Evolutionary conservation across 2,113 vertebrate genomes (phyloP).

Genomic region (Corydoras sp.): DNA sequence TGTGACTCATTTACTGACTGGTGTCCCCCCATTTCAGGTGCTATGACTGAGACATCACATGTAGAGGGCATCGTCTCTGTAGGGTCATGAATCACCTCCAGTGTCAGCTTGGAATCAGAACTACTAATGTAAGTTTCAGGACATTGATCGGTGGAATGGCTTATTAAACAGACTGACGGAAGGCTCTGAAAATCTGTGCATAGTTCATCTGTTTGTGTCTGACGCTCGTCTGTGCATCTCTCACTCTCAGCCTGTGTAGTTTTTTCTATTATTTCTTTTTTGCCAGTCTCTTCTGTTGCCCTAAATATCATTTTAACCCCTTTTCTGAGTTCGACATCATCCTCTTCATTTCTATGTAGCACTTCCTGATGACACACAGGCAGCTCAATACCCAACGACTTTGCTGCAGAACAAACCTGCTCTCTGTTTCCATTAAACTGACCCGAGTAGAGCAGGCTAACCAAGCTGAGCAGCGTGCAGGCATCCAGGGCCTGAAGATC

Average conservation of each 20-base stretch:
- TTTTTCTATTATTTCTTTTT: constrained; percentile 28
- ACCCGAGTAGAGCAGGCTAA: constrained; percentile 77
- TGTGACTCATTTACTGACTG: constrained; percentile 20
- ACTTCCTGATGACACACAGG: constrained; percentile 57
- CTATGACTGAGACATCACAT: constrained; percentile 1
- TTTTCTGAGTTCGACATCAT: constrained; percentile 18
- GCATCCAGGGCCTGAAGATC: constrained; percentile 70
- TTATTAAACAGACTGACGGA: neutral
- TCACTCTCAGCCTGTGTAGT: constrained; percentile 7
- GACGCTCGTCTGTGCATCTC: constrained; percentile 38
- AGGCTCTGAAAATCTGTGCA: constrained; percentile 34
- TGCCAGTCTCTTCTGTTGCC: constrained; percentile 15
- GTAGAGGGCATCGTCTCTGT: constrained; percentile 5
- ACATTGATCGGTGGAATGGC: neutral
- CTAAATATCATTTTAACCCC: neutral
- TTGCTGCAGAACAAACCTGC: constrained; percentile 74
- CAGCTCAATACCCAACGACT: constrained; percentile 70
- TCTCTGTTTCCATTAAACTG: constrained; percentile 73
- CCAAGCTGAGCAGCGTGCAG: constrained; percentile 69
- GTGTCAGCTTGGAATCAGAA: neutral
- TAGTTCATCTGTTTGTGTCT: constrained; percentile 30
- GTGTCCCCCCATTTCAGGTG: neutral
- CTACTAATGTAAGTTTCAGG: neutral
- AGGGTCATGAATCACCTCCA: constrained; percentile 1
- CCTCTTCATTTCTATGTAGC: neutral